Evolutionary conservation across 2,888 invertebrate genomes (phyloP).

Genomic region (Lasius fuliginosus): DNA sequence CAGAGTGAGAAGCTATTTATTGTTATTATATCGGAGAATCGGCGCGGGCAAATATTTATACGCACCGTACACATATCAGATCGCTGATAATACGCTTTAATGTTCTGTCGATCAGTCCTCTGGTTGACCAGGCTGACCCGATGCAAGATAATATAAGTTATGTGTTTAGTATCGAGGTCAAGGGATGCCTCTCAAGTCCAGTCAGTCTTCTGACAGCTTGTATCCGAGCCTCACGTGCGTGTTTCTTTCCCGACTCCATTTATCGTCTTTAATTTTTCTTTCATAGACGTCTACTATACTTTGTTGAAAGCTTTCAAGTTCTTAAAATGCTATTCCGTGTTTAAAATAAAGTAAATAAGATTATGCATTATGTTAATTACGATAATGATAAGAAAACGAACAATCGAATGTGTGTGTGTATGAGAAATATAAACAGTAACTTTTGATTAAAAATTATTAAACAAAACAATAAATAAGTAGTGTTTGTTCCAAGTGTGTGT

Average conservation of each 20-base stretch:
- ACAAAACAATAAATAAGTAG: not conserved
- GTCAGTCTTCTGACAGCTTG: conserved; percentile 83
- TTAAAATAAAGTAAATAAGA: not conserved
- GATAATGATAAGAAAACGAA: not conserved
- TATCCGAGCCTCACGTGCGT: conserved; percentile 81
- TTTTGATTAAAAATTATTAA: not conserved
- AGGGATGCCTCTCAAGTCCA: conserved; percentile 86
- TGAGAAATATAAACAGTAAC: not conserved
- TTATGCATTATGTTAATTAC: not conserved
- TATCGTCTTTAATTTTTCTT: conserved; percentile 16
- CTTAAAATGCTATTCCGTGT: not conserved
- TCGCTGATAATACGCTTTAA: conserved; percentile 20
- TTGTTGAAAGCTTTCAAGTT: not conserved
- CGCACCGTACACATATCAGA: not conserved
- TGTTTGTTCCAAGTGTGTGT: not conserved
- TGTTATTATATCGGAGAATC: not conserved
- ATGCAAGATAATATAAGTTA: conserved; percentile 83
- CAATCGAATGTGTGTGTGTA: not conserved
- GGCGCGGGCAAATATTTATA: not conserved
- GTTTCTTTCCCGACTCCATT: conserved; percentile 59
- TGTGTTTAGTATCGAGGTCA: conserved; percentile 84
- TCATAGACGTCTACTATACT: not conserved
- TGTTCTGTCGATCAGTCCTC: conserved; percentile 21
- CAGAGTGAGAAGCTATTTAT: not conserved
- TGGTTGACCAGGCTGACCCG: conserved; percentile 53